Evolutionary conservation across 1,140 invertebrate species (phyloP).

Genomic region (Sinella curviseta): DNA sequence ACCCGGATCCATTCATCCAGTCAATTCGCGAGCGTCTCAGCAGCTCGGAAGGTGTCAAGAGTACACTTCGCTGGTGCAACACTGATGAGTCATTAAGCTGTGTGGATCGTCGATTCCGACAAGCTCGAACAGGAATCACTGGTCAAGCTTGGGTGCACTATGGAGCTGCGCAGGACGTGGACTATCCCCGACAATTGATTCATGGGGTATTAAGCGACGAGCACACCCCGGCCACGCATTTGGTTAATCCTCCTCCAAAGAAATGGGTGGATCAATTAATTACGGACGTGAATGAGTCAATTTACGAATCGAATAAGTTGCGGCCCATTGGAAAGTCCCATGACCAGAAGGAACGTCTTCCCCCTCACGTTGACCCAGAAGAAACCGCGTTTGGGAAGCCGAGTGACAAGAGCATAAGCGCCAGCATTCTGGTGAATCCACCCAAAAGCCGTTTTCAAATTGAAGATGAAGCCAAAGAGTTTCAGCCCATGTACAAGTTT

Average conservation of each 20-base stretch:
- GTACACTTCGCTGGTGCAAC: slow-evolving; percentile 38
- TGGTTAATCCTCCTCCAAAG: slow-evolving; percentile 41
- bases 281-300: slow-evolving; percentile 36
- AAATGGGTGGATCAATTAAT: slow-evolving; percentile 36
- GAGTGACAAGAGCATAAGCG: slow-evolving; percentile 37
- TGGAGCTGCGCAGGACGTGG: slow-evolving; percentile 45
- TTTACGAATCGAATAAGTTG: slow-evolving; percentile 39
- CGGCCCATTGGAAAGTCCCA: slow-evolving; percentile 42
- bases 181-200: slow-evolving; percentile 41
- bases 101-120: slow-evolving; percentile 39
- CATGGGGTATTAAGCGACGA: slow-evolving; percentile 38
- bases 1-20: slow-evolving; percentile 31
- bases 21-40: slow-evolving; percentile 28
- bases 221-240: slow-evolving; percentile 9
- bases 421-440: slow-evolving; percentile 39
- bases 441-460: slow-evolving; percentile 30
- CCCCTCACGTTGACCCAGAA: slow-evolving; percentile 33
- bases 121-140: slow-evolving; percentile 30
- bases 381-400: slow-evolving; percentile 38
- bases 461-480: slow-evolving; percentile 29
- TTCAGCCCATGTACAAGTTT: slow-evolving; percentile 35
- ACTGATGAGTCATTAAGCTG: slow-evolving; percentile 43
- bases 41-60: slow-evolving; percentile 34
- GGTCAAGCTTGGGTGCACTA: slow-evolving; percentile 43
- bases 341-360: slow-evolving; percentile 38